These are phyloP conservation scores for Porphyrio hochstetteri DNA, from an alignment of 2,113 vertebrate species.

Conservation along the genomic window DNA sequence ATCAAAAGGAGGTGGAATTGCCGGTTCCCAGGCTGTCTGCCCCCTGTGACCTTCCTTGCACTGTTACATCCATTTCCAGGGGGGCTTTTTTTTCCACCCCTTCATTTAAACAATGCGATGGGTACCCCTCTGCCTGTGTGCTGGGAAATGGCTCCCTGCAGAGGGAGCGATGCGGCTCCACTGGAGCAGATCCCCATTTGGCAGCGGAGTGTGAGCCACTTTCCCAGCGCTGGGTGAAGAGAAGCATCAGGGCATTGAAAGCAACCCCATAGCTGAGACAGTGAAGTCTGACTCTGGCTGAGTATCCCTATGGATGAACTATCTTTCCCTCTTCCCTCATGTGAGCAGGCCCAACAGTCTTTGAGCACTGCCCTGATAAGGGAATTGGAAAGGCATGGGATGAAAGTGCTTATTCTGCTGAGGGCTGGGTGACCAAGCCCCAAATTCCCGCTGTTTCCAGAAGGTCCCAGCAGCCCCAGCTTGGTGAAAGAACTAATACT, in stretches of 20 bases:
- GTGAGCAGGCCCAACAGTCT: background rate
- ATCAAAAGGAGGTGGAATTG: background rate
- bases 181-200: background rate
- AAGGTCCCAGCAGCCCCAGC: background rate
- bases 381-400: background rate
- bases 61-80: background rate
- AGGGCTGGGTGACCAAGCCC: background rate
- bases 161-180: background rate
- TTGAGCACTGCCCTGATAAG: background rate
- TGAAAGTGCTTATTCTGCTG: background rate
- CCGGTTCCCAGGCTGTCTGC: slow-evolving; percentile 6
- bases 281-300: background rate
- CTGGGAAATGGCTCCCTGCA: background rate
- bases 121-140: background rate
- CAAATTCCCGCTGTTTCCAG: background rate
- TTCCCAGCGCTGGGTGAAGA: background rate
- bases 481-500: background rate
- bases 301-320: background rate
- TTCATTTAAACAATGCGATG: background rate
- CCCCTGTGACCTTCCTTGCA: background rate
- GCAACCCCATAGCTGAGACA: background rate
- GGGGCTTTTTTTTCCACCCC: background rate
- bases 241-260: background rate
- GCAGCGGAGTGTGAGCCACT: background rate
- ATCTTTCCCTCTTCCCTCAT: background rate